A percentile compares a stretch with the other conserved stretches of the same genome.
These are phyloP conservation scores for Pachyseris speciosa DNA, from an alignment of 64 coral and sea anemone species.

Conservation along the genomic window DNA sequence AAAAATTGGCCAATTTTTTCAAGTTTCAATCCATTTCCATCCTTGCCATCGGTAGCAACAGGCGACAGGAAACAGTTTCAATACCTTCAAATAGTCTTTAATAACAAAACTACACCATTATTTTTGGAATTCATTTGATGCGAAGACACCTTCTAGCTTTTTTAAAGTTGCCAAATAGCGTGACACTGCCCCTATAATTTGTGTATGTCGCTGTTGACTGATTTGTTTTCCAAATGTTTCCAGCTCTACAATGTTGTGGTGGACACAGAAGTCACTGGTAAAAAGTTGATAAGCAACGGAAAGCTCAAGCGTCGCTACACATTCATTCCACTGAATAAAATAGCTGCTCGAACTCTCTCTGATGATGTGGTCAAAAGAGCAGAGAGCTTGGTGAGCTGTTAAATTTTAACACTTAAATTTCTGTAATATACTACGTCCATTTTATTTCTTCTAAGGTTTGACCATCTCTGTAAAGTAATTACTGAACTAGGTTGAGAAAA, in stretches of 20 bases:
- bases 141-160: too few relatives aligned
- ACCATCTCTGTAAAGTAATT: too few relatives aligned
- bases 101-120: too few relatives aligned
- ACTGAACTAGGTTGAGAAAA: too few relatives aligned
- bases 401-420: not conserved
- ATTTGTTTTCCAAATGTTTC: not conserved
- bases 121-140: too few relatives aligned
- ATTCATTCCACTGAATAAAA: constrained; percentile 97
- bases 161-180: not conserved
- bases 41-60: too few relatives aligned
- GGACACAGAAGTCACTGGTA: constrained; percentile 90
- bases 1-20: too few relatives aligned
- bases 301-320: constrained; percentile 94
- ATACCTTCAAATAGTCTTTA: too few relatives aligned
- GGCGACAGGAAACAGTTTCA: too few relatives aligned
- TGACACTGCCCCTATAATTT: not conserved
- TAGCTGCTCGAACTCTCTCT: constrained; percentile 72
- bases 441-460: not conserved
- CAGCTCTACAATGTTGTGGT: constrained; percentile 99
- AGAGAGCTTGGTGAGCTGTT: constrained; percentile 81
- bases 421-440: not conserved
- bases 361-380: constrained; percentile 85
- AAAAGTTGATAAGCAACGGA: constrained; percentile 96
- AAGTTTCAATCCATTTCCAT: too few relatives aligned
- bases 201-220: too few relatives aligned